These are phyloP conservation scores for Lagocephalus sceleratus DNA, from an alignment of 2,797 vertebrate genomes.

Conservation along the genomic window DNA sequence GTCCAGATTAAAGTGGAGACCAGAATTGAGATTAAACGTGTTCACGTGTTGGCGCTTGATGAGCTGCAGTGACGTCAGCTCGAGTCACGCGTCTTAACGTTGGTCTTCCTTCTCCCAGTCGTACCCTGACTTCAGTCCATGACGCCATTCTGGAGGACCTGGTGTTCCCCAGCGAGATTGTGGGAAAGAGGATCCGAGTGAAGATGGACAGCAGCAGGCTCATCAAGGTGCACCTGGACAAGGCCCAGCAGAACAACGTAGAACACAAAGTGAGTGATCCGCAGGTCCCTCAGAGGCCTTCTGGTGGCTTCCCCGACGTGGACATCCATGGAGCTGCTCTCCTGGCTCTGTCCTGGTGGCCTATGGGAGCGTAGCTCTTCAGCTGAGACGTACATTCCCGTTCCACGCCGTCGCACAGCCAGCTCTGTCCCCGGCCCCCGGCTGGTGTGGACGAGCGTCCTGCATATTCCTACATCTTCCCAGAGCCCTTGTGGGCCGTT, in stretches of 20 bases:
- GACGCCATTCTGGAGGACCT: conserved; percentile 97
- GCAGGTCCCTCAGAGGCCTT: neutral
- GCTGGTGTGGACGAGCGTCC: conserved; percentile 53
- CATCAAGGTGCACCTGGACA: conserved; percentile 98
- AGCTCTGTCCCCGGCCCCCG: conserved; percentile 50
- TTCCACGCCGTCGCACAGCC: conserved; percentile 68
- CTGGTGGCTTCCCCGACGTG: conserved; percentile 56
- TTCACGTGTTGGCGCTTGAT: neutral
- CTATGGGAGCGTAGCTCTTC: conserved; percentile 75
- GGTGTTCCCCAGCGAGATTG: conserved; percentile 97
- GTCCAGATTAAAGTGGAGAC: too few relatives aligned
- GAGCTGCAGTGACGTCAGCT: neutral
- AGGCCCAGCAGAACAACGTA: conserved; percentile 98
- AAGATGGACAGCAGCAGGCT: conserved; percentile 96
- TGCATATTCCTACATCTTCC: conserved; percentile 74
- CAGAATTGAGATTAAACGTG: too few relatives aligned
- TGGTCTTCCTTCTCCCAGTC: conserved; percentile 71
- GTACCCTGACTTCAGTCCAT: conserved; percentile 92
- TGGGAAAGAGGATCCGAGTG: conserved; percentile 95
- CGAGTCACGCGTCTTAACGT: neutral
- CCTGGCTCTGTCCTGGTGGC: conserved; percentile 84
- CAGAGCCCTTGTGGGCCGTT: conserved; percentile 60
- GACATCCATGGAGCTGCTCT: conserved; percentile 79
- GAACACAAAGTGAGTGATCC: conserved; percentile 89
- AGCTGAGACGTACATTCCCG: conserved; percentile 66